Base-by-base conservation (phyloP, 2,113 vertebrate species). In the Entomyzon cyanotis region DNA sequence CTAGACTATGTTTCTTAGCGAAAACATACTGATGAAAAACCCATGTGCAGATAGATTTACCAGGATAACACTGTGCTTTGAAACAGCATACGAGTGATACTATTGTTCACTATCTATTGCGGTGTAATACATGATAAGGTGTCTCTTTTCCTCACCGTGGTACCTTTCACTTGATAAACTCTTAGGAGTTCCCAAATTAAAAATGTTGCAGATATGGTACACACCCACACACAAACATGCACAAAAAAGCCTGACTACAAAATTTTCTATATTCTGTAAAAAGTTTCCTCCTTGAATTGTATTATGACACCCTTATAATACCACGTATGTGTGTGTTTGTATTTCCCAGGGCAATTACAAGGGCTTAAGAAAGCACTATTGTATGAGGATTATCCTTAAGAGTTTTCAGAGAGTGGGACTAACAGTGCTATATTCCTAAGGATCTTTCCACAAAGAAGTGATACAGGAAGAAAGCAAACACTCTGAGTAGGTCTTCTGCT, bases 241-340 rank as follows among this genome's bases (percentile, higher is more conserved):
- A 37, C 18, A 11, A 13, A 19, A 35, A 46, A 42, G 1, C 5
- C 10, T 0, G 0, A 21, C 9, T 53, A 52, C 55, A 53, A 42
- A 41, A 60, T 24, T 76, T n/a, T 64, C 1, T 47, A 35, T 70
- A 67, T 46, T 59, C 35, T 90, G 42, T 27, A 76, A 84, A 75
- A 56, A 33, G 0, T 12, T 85, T 85, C 14, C 3, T 81, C 15
- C 4, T 18, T 21, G 74, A 47, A 67, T 33, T 68, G 46, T 12
- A 21, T 63, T 46, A 85, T 49, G 21, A 56, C 23, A 73, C 4
- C 2, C 16, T 70, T 60, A 27, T 27, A 78, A 63, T 42, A 60
- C 12, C 4, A 10, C 1, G 16, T 10, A 2, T 47, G 7, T 74
- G 39, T 46, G 52, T 31, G 5, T 39, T 15, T 37, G 13, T 64